Evolutionary conservation across 1,140 invertebrate species (phyloP).

Genomic region (Phenacoccus solenopsis): DNA sequence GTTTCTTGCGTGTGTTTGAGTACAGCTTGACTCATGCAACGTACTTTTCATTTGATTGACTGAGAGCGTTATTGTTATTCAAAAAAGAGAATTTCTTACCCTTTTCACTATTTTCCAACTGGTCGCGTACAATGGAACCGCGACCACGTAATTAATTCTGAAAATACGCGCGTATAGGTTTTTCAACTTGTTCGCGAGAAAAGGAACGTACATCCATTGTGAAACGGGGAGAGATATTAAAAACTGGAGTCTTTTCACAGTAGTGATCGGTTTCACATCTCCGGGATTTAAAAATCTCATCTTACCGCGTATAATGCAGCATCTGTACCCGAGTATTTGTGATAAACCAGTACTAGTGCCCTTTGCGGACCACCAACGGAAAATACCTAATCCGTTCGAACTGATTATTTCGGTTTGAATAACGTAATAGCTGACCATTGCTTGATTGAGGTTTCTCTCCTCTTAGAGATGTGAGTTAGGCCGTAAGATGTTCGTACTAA

Average conservation of each 20-base stretch:
- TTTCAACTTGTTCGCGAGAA: constrained; percentile 17
- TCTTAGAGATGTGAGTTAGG: no score
- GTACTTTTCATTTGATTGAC: constrained; percentile 16
- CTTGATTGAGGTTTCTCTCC: no score
- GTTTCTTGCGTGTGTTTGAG: constrained; percentile 14
- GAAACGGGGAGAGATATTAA: constrained; percentile 11
- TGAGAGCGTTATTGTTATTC: constrained; percentile 2
- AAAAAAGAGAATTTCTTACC: constrained; percentile 13
- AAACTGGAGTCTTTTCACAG: neutral
- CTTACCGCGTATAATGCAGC: constrained; percentile 9
- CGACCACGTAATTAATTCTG: constrained; percentile 10
- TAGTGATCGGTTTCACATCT: constrained; percentile 12
- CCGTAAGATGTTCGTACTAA: no score
- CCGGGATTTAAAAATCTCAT: constrained; percentile 14
- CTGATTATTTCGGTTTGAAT: constrained; percentile 5
- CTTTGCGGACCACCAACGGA: constrained; percentile 10
- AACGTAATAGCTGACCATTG: neutral
- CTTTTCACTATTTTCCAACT: neutral
- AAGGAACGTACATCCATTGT: constrained; percentile 4
- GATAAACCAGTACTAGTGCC: constrained; percentile 8
- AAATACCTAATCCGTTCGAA: neutral
- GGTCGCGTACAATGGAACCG: neutral
- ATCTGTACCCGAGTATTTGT: constrained; percentile 11
- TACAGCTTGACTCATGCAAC: constrained; percentile 16
- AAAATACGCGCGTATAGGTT: neutral